Conservation (phyloP, 2,888 invertebrate genomes). For the Folsomia candida region DNA sequence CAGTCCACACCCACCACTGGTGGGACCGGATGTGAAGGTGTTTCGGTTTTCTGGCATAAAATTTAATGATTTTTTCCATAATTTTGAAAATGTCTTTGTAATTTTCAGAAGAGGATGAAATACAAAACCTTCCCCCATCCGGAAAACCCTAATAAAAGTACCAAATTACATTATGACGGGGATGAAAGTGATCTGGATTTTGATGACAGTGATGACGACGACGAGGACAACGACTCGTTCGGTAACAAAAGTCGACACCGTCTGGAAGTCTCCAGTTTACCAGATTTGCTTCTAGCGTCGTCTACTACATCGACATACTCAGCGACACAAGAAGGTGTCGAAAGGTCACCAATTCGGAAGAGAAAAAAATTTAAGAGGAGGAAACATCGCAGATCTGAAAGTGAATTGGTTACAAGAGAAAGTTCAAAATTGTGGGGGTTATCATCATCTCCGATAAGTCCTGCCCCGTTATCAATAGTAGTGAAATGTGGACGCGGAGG, state of each 20-base stretch:
- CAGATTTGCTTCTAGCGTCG: background rate
- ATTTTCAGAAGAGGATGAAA: too few relatives aligned
- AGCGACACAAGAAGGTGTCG: background rate
- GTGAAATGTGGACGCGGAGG: too few relatives aligned
- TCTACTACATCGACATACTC: background rate
- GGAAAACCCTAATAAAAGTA: background rate
- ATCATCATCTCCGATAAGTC: background rate
- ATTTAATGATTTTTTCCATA: background rate
- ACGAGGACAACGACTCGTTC: background rate
- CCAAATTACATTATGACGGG: conserved; percentile 1
- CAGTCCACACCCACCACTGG: background rate
- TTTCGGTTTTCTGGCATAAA: too few relatives aligned
- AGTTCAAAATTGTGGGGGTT: conserved; percentile 1
- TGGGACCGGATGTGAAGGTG: too few relatives aligned
- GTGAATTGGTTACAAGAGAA: background rate
- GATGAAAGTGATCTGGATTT: too few relatives aligned
- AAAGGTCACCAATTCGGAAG: too few relatives aligned
- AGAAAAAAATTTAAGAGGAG: too few relatives aligned
- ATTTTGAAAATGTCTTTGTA: too few relatives aligned
- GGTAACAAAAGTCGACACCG: background rate
- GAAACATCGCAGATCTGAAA: background rate
- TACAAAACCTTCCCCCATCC: background rate
- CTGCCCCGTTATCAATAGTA: background rate
- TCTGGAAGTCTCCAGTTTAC: background rate
- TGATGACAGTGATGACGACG: too few relatives aligned